Evolutionary conservation across 2,797 vertebrate species (phyloP), one percentile per base, ranked within the genome.

Genomic region (Eospalax fontanierii): DNA sequence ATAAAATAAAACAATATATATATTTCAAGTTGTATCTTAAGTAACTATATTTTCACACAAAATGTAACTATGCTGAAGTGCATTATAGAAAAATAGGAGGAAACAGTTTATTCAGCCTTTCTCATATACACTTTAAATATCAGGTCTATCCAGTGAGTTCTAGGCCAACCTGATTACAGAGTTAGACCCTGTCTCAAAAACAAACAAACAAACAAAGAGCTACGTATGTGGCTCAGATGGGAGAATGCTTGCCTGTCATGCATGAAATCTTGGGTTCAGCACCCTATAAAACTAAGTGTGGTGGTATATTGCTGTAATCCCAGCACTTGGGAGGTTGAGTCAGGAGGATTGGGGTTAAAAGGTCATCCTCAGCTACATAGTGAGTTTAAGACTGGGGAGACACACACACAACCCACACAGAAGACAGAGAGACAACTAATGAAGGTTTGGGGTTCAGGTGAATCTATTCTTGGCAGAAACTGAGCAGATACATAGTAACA

Each of bases 1-100:
- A 6, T 50, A 50, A 50, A 50, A 50, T 50, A 50, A n/a, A n/a
- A n/a, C n/a, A n/a, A n/a, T n/a, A n/a, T n/a, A n/a, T n/a, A n/a
- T n/a, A n/a, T n/a, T n/a, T n/a, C n/a, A n/a, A n/a, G 6, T 50
- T 50, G 6, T 50, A 54, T 6, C 65, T 40, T 81, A 91, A 91
- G 73, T 86, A 38, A 61, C 61, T 84, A 22, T n/a, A 70, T 91
- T 89, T 73, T 73, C 88, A 82, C 70, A 84, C 74, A 96, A 95
- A 92, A 88, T 91, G 8, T 26, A 82, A 50, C 59, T 68, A 65
- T 35, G 89, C 89, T 84, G 76, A 92, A n/a, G 87, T 61, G 43
- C 80, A 83, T 71, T 28, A 30, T 15, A 75, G 33, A 73, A 89
- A 94, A 92, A 85, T 0, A 81, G 30, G 43, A 35, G 40, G 38